These are phyloP conservation scores for Diabrotica balteata DNA, from an alignment of 2,888 invertebrate species.

Conservation along the genomic window DNA sequence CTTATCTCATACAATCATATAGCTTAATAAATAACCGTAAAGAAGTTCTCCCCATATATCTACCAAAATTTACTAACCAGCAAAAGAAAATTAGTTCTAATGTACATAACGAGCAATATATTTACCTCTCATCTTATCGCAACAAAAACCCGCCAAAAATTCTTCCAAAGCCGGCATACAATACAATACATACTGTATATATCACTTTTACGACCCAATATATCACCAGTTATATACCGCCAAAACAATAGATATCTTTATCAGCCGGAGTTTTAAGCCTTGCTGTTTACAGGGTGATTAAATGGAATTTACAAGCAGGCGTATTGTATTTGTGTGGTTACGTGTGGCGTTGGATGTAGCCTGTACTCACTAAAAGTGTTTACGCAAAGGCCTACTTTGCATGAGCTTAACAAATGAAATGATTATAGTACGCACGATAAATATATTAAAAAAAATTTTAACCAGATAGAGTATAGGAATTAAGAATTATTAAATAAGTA, in stretches of 20 bases:
- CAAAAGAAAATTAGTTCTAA: no score
- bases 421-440: no score
- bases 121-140: neutral
- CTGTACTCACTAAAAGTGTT: no score
- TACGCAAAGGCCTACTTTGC: no score
- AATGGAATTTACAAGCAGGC: neutral
- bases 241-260: conserved; percentile 26
- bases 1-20: no score
- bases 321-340: no score
- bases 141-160: conserved; percentile 9
- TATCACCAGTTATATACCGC: conserved; percentile 23
- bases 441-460: no score
- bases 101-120: no score
- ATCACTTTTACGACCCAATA: conserved; percentile 33
- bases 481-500: no score
- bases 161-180: neutral
- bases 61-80: neutral
- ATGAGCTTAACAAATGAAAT: no score
- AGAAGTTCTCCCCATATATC: neutral
- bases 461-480: no score
- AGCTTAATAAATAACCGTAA: neutral
- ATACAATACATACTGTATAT: conserved; percentile 15
- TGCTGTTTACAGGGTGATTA: conserved; percentile 28
- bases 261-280: conserved; percentile 16
- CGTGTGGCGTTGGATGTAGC: no score